Conservation (phyloP, 1,140 invertebrate genomes). For the Pristionchus pacificus region DNA sequence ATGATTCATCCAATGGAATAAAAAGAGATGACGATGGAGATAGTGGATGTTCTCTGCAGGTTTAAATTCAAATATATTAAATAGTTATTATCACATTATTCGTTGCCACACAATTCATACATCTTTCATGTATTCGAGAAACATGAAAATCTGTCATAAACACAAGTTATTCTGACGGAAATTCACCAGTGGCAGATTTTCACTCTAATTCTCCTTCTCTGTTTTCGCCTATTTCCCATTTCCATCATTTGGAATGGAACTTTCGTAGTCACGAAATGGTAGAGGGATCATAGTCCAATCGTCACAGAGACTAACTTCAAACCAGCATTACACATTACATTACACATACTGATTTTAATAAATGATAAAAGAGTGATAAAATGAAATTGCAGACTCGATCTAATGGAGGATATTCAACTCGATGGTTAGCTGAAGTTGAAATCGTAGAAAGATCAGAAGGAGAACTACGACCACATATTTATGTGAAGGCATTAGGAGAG, state of each 20-base stretch:
- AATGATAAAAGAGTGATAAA: not conserved
- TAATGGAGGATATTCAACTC: constrained; percentile 10
- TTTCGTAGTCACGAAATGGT: no score
- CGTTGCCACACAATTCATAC: no score
- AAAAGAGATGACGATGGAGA: constrained; percentile 32
- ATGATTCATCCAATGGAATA: constrained; percentile 6
- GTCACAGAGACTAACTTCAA: not conserved
- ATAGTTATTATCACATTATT: not conserved
- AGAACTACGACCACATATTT: constrained; percentile 20
- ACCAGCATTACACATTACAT: not conserved
- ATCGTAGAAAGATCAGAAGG: constrained; percentile 29
- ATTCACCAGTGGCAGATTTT: no score
- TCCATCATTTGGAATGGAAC: no score
- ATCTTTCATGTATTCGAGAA: no score
- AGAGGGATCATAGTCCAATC: not conserved
- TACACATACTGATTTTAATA: constrained; percentile 7
- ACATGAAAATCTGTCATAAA: no score
- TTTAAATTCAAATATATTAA: not conserved
- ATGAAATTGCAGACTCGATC: constrained; percentile 3
- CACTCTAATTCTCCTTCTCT: no score
- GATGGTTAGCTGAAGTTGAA: constrained; percentile 38
- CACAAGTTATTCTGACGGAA: no score
- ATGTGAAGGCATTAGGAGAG: constrained; percentile 21
- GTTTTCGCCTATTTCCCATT: no score
- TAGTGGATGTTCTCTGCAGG: constrained; percentile 17